Evolutionary conservation across 2,113 vertebrate genomes (phyloP).

Genomic region (Atractosteus spatula): DNA sequence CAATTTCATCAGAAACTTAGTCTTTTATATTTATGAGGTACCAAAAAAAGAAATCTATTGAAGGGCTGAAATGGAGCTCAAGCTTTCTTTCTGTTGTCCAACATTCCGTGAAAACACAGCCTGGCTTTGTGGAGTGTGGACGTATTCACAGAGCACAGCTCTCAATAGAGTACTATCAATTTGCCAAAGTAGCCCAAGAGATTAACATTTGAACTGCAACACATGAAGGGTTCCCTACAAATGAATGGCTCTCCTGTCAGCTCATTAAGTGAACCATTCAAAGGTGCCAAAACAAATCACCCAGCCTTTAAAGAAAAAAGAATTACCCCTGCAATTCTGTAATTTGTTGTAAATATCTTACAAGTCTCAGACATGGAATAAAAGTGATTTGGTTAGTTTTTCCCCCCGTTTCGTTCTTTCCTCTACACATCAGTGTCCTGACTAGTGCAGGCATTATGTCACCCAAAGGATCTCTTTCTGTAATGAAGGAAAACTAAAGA

Average conservation of each 20-base stretch:
- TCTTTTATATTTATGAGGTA: background rate
- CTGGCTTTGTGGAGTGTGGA: constrained; percentile 37
- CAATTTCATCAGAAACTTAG: background rate
- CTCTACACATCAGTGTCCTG: background rate
- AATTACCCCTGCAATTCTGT: background rate
- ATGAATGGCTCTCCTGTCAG: constrained; percentile 63
- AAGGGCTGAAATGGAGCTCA: background rate
- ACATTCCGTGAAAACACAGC: constrained; percentile 12
- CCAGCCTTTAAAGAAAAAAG: constrained; percentile 22
- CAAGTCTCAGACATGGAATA: background rate
- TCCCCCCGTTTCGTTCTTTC: background rate
- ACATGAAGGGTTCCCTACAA: constrained; percentile 42
- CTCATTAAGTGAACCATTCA: constrained; percentile 59
- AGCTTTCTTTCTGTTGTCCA: background rate
- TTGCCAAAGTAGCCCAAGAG: constrained; percentile 62
- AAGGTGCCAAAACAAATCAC: constrained; percentile 59
- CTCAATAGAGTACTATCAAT: constrained; percentile 60
- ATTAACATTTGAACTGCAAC: constrained; percentile 68
- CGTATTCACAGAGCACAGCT: constrained; percentile 44
- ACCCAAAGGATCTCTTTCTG: too few species aligned
- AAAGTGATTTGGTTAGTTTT: background rate
- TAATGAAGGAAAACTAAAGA: too few species aligned
- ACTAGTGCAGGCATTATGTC: too few species aligned
- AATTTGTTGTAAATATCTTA: background rate
- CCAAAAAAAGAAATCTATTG: too few species aligned